phyloP scores from a whole-genome alignment of 2,113 vertebrate species.

The Apodemus speciosus region DNA sequence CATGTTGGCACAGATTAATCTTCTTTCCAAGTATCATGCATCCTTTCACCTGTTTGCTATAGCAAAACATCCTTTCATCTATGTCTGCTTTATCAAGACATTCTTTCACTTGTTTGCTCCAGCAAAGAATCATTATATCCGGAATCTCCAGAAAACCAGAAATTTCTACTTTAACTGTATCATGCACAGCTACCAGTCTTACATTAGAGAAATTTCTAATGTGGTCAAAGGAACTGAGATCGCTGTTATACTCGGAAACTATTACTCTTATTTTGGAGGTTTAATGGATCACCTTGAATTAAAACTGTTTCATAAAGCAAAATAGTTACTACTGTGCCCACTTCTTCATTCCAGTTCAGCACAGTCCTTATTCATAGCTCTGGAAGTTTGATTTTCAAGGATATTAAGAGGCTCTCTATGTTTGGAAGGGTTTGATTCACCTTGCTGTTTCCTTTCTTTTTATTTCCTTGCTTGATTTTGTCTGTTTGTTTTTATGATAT shows the following conservation, averaged over 20 bases:
- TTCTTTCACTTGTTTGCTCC: too few relatives aligned
- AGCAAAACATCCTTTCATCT: too few relatives aligned
- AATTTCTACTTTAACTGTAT: background rate
- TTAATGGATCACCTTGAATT: background rate
- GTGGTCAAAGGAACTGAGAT: background rate
- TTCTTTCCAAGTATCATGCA: too few relatives aligned
- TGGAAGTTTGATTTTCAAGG: conserved; percentile 7
- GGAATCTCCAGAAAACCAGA: too few relatives aligned
- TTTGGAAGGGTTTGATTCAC: background rate
- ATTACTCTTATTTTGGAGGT: background rate
- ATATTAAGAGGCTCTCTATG: background rate
- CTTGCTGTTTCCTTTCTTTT: background rate
- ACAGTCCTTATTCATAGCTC: background rate
- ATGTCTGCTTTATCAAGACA: too few relatives aligned
- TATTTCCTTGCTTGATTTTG: background rate
- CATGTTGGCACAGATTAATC: too few relatives aligned
- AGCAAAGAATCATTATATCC: too few relatives aligned
- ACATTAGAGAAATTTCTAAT: background rate
- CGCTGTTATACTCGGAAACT: background rate
- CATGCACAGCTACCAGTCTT: background rate
- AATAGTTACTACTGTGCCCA: background rate
- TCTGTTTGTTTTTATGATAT: background rate
- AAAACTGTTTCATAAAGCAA: conserved; percentile 14
- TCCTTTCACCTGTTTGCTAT: too few relatives aligned
- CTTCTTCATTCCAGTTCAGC: background rate